Evolutionary conservation across 2,113 vertebrate genomes (phyloP), one percentile per base, ranked within the genome.

Genomic region (Ceratotherium simum): DNA sequence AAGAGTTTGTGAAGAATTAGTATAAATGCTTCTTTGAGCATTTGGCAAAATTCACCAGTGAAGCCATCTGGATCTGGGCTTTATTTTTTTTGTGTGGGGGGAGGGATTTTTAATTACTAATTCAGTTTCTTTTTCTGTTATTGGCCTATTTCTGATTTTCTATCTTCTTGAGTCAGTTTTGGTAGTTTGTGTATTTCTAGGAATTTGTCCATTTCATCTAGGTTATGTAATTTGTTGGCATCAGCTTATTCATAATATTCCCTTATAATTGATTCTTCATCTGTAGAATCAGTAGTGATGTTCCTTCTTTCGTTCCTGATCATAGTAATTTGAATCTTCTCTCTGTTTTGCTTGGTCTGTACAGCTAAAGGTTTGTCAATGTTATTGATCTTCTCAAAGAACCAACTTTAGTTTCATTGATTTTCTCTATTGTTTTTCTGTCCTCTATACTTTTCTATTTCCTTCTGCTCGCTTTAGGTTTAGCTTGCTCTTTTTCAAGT

Each of bases 321-420:
- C 94, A 93, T 96, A 91, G 8, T 87, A 60, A 93, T 51, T 86
- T 62, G 76, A 95, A 56, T 95, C 27, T 42, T 81, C 72, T 92
- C 29, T 90, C 3, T 78, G 12, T 92, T 72, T 87, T 39, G 21
- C 21, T 67, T 94, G 27, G 23, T 69, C 42, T 62, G 2, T 81
- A 51, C 56, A 94, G 31, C 39, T 82, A 93, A 83, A 93, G 25
- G 21, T 80, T 39, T 95, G 42, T 91, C 69, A 78, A 17, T n/a
- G 65, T 84, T 67, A 79, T 60, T 67, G 5, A 73, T 87, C 10
- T 95, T 85, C 81, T 75, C 65, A 69, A 91, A 86, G n/a, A 75
- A 70, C 21, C 39, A 95, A 86, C 75, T 93, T 90, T 39, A 75
- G 33, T 92, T 89, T 80, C 56, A n/a, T 39, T 72, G 8, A 31